Base-by-base conservation (phyloP, 2,797 vertebrate genomes). In the Accipiter superciliosus region DNA sequence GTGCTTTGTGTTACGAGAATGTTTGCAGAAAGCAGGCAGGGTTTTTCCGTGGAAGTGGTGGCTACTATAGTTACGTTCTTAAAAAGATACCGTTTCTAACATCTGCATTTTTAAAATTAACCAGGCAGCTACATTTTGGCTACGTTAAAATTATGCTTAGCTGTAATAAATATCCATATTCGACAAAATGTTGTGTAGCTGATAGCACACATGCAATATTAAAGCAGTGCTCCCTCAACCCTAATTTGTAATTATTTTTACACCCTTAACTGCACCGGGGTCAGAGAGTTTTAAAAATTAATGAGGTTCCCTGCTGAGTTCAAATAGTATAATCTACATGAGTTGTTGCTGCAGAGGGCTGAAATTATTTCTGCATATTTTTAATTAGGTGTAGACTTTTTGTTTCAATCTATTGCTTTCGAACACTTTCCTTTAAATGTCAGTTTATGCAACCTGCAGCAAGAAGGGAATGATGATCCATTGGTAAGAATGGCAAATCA, bases 261-360 rank as follows among this genome's bases (percentile, higher is more conserved):
- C 92, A 97, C 97, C 93, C 97, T 97, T 96, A 97, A 97, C 97
- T 97, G 96, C 96, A 97, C 84, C 65, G 83, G 97, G 98, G 98
- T 98, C 98, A 98, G 96, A 96, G 97, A 98, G 96, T 98, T 98
- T 98, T 97, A 98, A 98, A 98, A 98, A 98, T 98, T 98, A 98
- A 98, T 98, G 98, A 98, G 97, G 93, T 98, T 98, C 96, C 97
- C 97, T 89, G 91, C 98, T 95, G 97, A 97, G 97, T 97, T 98
- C 97, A 97, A 93, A 98, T 97, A 97, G 95, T 97, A 93, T 95
- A 96, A 97, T 98, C 95, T 98, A 83, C 53, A 87, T 89, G 96
- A 97, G 91, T 96, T 93, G 91, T 95, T 97, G 95, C 93, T 97
- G 97, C 87, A 91, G 96, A 97, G 94, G 78, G 72, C 94, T 96